These are phyloP conservation scores for Aldabrachelys gigantea DNA, from an alignment of 2,113 vertebrate genomes.

Conservation along the genomic window DNA sequence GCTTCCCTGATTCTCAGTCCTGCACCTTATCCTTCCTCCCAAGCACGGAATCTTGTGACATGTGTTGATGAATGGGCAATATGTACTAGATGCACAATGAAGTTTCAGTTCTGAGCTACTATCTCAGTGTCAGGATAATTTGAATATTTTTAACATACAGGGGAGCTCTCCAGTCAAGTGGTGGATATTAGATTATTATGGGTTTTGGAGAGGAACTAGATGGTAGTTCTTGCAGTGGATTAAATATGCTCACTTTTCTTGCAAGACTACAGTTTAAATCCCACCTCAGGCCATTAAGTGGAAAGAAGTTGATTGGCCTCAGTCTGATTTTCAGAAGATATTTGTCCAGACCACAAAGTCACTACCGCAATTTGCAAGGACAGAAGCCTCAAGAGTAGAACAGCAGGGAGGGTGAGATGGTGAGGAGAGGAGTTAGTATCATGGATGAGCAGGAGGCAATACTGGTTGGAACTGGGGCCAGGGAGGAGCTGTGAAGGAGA, in stretches of 20 bases:
- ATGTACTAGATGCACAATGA: not conserved
- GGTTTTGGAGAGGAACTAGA: not conserved
- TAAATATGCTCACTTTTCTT: not conserved
- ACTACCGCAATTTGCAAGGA: not conserved
- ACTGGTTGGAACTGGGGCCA: not conserved
- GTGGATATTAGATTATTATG: not conserved
- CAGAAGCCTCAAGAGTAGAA: not conserved
- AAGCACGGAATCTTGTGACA: not conserved
- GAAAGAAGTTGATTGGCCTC: not conserved
- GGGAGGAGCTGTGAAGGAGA: not conserved
- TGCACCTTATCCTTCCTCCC: not conserved
- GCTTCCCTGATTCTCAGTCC: not conserved
- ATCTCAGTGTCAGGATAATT: not conserved
- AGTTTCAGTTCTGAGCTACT: not conserved
- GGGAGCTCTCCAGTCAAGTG: not conserved
- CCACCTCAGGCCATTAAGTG: not conserved
- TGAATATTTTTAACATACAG: not conserved
- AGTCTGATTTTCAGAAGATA: not conserved
- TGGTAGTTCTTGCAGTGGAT: not conserved
- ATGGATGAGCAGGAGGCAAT: no score
- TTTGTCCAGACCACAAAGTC: not conserved
- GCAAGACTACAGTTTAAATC: not conserved
- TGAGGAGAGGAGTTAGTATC: not conserved
- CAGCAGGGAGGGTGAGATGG: constrained; percentile 13
- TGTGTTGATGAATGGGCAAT: not conserved